A percentile compares a stretch with the other conserved stretches of the same genome.
Evolutionary conservation across 2,797 vertebrate genomes (phyloP).

Genomic region (Muraenolepis orangiensis): DNA sequence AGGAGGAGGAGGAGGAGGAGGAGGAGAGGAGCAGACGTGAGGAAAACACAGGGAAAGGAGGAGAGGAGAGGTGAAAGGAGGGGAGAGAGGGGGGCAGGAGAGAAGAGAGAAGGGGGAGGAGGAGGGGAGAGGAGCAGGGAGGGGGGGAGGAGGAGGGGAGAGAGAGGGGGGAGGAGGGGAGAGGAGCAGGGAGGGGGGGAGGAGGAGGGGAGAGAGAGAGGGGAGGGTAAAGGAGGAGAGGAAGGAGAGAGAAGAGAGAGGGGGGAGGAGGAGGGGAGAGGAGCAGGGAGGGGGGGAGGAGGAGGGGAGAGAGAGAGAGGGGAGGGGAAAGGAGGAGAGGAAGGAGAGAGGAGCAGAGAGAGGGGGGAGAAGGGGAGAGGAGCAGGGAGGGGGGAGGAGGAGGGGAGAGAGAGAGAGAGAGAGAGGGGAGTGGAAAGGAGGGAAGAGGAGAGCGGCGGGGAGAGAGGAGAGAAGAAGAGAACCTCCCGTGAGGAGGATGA

Average conservation of each 20-base stretch:
- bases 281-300: slow-evolving; percentile 27
- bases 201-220: slow-evolving; percentile 4
- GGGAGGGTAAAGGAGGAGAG: slow-evolving; percentile 17
- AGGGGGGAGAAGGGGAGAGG: not conserved
- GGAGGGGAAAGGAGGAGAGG: slow-evolving; percentile 11
- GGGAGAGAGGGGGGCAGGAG: not conserved
- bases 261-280: not conserved
- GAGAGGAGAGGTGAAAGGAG: slow-evolving; percentile 6
- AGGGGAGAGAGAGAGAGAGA: not conserved
- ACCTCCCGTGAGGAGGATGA: not conserved
- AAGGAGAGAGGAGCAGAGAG: not conserved
- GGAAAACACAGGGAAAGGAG: slow-evolving; percentile 20
- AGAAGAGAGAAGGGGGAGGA: slow-evolving; percentile 22
- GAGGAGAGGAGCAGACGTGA: no score
- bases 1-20: not conserved
- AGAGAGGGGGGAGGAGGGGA: not conserved
- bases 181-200: not conserved
- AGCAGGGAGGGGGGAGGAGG: not conserved
- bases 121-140: slow-evolving; percentile 23
- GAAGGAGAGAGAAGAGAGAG: slow-evolving; percentile 1
- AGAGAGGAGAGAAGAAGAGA: slow-evolving; percentile 12
- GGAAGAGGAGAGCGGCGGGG: not conserved
- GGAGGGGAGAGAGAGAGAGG: slow-evolving; percentile 29
- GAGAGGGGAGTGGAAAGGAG: not conserved
- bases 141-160: slow-evolving; percentile 8